phyloP scores from a whole-genome alignment of 2,888 invertebrate genomes.

The Rotaria socialis region DNA sequence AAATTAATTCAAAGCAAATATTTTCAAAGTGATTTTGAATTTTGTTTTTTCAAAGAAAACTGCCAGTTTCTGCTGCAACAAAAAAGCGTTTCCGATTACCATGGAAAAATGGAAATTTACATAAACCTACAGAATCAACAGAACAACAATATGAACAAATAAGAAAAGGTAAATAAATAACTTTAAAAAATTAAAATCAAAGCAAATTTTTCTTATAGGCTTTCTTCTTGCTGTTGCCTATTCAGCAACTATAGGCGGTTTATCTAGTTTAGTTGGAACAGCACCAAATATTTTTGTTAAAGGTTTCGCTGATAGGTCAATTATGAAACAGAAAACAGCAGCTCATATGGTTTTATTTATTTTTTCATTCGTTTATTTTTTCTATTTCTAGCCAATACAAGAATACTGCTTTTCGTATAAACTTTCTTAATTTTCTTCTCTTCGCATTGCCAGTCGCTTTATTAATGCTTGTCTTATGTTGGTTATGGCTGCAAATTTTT shows the following conservation, averaged over 20 bases:
- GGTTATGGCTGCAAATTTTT: constrained; percentile 69
- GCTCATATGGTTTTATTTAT: too few species aligned
- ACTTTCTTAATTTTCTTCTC: constrained; percentile 68
- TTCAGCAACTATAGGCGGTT: constrained; percentile 46
- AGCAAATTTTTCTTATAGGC: neutral
- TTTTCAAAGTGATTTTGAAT: too few species aligned
- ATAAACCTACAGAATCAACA: too few species aligned
- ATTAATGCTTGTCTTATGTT: constrained; percentile 71
- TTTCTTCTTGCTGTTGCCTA: constrained; percentile 43
- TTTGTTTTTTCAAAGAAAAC: neutral
- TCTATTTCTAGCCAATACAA: constrained; percentile 15
- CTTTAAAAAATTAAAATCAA: neutral
- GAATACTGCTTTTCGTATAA: constrained; percentile 45
- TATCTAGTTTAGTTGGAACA: constrained; percentile 44
- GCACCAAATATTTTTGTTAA: constrained; percentile 44
- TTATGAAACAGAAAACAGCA: neutral
- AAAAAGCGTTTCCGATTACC: neutral
- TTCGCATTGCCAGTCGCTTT: constrained; percentile 80
- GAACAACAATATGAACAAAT: neutral
- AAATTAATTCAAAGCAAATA: neutral
- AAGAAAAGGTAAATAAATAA: neutral
- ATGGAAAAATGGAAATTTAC: neutral
- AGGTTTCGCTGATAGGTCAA: constrained; percentile 42
- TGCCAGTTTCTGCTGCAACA: neutral
- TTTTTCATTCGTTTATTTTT: neutral